phyloP scores from a whole-genome alignment of 2,797 vertebrate genomes.

The Denticeps clupeoides region DNA sequence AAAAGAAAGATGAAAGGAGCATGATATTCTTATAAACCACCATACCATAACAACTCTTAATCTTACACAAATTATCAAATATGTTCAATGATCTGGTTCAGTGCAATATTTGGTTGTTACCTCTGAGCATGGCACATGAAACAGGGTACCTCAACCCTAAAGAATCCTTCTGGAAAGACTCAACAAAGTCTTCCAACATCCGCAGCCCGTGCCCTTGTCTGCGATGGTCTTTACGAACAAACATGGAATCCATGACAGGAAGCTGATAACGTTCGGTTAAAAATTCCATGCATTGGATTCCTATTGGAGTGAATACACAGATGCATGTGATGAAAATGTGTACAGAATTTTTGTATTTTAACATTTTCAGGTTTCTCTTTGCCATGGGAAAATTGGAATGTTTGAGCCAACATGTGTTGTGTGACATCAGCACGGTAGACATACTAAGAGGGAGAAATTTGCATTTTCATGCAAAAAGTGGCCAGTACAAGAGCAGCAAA shows the following conservation, averaged over 20 bases:
- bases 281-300: slow-evolving; percentile 44
- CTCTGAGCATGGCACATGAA: slow-evolving; percentile 60
- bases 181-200: slow-evolving; percentile 78
- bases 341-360: too few relatives aligned
- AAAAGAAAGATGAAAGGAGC: slow-evolving; percentile 13
- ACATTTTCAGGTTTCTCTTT: neutral
- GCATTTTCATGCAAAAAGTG: too few relatives aligned
- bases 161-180: slow-evolving; percentile 57
- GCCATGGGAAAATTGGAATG: too few relatives aligned
- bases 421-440: too few relatives aligned
- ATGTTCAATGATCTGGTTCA: too few relatives aligned
- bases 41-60: too few relatives aligned
- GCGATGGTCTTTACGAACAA: slow-evolving; percentile 65
- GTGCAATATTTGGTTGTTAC: too few relatives aligned
- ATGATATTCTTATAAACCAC: too few relatives aligned
- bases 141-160: slow-evolving; percentile 74
- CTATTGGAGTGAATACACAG: slow-evolving; percentile 40
- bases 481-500: too few relatives aligned
- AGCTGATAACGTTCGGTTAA: slow-evolving; percentile 55
- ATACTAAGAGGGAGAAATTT: too few relatives aligned
- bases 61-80: too few relatives aligned
- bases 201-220: slow-evolving; percentile 59
- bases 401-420: too few relatives aligned
- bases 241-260: slow-evolving; percentile 78
- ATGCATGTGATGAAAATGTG: neutral